Evolutionary conservation across 2,888 invertebrate genomes (phyloP), one percentile per base, ranked within the genome.

Genomic region (Boloria selene): DNA sequence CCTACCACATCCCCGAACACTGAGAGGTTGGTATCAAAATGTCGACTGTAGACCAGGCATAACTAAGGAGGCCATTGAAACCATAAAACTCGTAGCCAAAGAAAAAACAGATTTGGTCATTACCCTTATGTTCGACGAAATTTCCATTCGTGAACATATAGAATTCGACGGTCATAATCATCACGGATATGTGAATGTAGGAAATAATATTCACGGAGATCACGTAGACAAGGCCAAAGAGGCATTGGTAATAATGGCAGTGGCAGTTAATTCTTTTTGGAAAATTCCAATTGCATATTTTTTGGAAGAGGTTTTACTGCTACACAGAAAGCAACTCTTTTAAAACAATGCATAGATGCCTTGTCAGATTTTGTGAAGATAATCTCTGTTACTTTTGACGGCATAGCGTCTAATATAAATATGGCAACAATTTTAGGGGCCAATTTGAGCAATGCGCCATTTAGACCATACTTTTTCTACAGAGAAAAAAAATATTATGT

Each of bases 401-500:
- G 44, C 44, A 44, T 44, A 44, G 44, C 22, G 22, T 22, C 22
- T 22, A 22, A 22, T 22, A 22, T 22, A 22, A 22, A 22, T 22
- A 22, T 22, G 10, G 44, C 44, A 44, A 44, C 22, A 44, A 13
- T 44, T 13, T 44, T 44, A 44, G 44, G 44, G 14, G 10, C 13
- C 14, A 44, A 44, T 13, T 44, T 44, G 10, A 44, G 10, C 10
- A 44, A 10, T 44, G 44, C 10, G 14, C 14, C 44, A 10, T 13
- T 44, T 14, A 44, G 10, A 13, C 44, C 44, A 13, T 44, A 44
- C 14, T 44, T 44, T 44, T 44, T 13, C 14, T 44, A 13, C 14
- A 44, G 14, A 44, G 14, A 44, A 13, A 10, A 1, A 44, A 62
- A 67, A 60, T 69, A 67, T 67, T 65, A 56, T 58, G 62, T 62